Evolutionary conservation across 2,113 vertebrate species (phyloP), one percentile per base, ranked within the genome.

Genomic region (Neomonachus schauinslandi): DNA sequence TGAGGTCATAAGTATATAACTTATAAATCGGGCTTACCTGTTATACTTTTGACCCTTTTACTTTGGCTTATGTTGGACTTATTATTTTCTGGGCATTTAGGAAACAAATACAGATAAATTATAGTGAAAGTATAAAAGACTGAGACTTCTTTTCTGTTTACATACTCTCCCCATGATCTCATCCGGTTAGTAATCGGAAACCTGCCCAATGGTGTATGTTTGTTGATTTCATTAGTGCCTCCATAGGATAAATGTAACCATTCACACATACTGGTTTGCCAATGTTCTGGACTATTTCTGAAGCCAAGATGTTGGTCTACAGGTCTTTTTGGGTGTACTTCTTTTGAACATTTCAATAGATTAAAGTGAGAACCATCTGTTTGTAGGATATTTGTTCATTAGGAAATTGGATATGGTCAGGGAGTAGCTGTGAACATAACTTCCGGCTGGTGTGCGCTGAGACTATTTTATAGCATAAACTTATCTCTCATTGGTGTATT

Each of bases 381-480:
- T 87, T 87, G 1, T 86, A 74, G 87, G 28, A 57, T 97, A 22
- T 92, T 89, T 93, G 49, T 28, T 95, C 14, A 65, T 79, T 85
- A 94, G 81, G 81, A 94, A 92, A 96, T 96, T 85, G 69, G 33
- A n/a, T 91, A 2, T 96, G 33, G n/a, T 42, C 76, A 72, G 33
- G 69, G 46, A 87, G 39, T 94, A 90, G 39, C 46, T 2, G 8
- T 61, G 26, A 76, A 59, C 46, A 24, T 59, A 74, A 93, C 86
- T 94, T 89, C 24, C 83, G 63, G 36, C 39, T 83, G 57, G 24
- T 91, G 16, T 90, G 39, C 5, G 11, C 63, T 95, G 59, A 51
- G 31, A 42, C 51, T 67, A 0, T 85, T 84, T 63, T 53, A 55
- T 79, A 31, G 74, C 15, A 51, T 61, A 80, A 4, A 67, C 14